Conservation (phyloP, 2,797 vertebrate species). For the Potorous gilbertii region DNA sequence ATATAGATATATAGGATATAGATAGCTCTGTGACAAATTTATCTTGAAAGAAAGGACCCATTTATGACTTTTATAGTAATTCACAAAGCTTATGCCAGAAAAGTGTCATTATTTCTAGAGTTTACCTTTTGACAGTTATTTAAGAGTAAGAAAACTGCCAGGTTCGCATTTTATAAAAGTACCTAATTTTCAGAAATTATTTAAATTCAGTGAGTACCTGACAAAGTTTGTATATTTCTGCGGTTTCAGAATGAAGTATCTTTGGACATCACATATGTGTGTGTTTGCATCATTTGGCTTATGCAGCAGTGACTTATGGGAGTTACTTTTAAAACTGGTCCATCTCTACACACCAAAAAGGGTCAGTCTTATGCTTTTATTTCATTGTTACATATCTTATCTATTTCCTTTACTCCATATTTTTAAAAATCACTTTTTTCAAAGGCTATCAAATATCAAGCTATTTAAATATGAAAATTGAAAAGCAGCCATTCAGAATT, state of each 20-base stretch:
- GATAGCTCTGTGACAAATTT: not conserved
- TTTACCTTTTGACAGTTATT: not conserved
- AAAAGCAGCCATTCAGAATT: not conserved
- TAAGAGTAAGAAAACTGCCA: not conserved
- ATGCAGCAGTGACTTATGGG: constrained; percentile 92
- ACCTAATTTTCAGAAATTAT: not conserved
- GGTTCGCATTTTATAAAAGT: not conserved
- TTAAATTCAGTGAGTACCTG: rapidly evolving
- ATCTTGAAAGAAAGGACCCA: not conserved
- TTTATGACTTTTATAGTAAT: rapidly evolving
- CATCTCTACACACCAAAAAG: constrained; percentile 88
- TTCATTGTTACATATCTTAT: not conserved
- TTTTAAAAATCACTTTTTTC: not conserved
- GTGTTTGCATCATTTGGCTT: constrained; percentile 95
- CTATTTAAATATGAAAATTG: constrained; percentile 13
- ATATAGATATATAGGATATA: not conserved
- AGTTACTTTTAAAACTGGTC: constrained; percentile 85
- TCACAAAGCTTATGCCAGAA: not conserved
- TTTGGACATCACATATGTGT: constrained; percentile 98
- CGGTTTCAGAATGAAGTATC: constrained; percentile 95
- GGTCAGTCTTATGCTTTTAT: constrained; percentile 78
- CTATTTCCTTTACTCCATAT: not conserved
- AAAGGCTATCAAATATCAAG: not conserved
- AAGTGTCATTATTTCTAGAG: not conserved
- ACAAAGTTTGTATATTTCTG: constrained; percentile 1